A percentile compares a stretch with the other conserved stretches of the same genome.
phyloP scores from a whole-genome alignment of 2,797 vertebrate species.

The Microhierax caerulescens region DNA sequence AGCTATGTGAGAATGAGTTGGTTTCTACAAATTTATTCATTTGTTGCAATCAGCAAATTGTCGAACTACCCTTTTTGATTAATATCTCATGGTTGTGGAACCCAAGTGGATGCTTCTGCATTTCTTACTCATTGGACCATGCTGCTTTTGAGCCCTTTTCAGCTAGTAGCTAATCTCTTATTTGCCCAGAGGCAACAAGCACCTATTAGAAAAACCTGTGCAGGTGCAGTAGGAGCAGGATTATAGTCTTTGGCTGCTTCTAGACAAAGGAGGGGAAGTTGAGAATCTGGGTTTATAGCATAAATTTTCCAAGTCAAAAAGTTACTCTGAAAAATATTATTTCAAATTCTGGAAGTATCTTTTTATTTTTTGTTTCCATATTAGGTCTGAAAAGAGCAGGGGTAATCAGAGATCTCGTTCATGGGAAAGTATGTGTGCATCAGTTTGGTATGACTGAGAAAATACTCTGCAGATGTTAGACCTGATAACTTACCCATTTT shows the following conservation, averaged over 20 bases:
- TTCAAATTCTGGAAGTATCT: background rate
- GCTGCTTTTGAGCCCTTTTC: background rate
- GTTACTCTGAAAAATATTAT: background rate
- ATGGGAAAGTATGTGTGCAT: slow-evolving; percentile 6
- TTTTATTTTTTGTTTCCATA: slow-evolving; percentile 28
- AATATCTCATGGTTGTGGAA: background rate
- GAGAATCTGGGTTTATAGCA: background rate
- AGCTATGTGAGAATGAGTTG: background rate
- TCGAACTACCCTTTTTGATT: background rate
- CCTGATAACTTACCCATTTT: background rate
- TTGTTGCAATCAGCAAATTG: background rate
- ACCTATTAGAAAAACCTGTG: background rate
- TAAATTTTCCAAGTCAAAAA: background rate
- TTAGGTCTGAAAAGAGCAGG: slow-evolving; percentile 22
- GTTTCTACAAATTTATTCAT: background rate
- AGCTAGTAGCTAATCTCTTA: background rate
- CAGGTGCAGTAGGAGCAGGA: background rate
- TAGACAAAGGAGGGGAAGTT: background rate
- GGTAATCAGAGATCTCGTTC: slow-evolving; percentile 32
- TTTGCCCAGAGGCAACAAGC: background rate
- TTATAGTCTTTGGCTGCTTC: background rate
- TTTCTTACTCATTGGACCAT: background rate
- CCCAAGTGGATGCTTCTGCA: background rate
- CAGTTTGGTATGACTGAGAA: slow-evolving; percentile 61
- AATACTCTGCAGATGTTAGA: slow-evolving; percentile 26